Evolutionary conservation across 2,113 vertebrate genomes (phyloP), one percentile per base, ranked within the genome.

Genomic region (Propithecus coquereli): DNA sequence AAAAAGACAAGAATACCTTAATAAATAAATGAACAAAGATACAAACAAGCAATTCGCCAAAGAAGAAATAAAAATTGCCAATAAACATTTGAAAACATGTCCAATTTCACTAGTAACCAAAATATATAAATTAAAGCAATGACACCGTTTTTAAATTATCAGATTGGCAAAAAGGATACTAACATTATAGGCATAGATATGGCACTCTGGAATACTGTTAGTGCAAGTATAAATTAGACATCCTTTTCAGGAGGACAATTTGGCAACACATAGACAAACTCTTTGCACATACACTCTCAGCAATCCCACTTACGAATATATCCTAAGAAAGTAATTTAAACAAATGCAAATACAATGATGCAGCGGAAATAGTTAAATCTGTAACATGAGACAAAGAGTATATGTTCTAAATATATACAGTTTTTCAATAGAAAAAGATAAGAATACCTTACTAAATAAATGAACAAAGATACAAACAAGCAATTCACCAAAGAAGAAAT

Each of bases 241-340:
- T 16, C 25, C 65, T 94, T 95, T 37, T 80, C 91, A 93, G 71
- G n/a, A 85, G 17, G 63, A 14, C 52, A 89, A 47, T 12, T 12
- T 82, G 95, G 66, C 68, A 88, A 65, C 52, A 68, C 0, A 43
- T 8, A 25, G 47, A 27, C 92, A 79, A 91, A 87, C 17, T 71
- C 79, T 82, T 79, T 47, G 73, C 11, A 63, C n/a, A 59, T 9
- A 37, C 7, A 74, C 73, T 71, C 37, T 79, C n/a, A 76, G 68
- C 61, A 91, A 83, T 87, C 93, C 47, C 23, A 86, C 50, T 20
- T 50, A 73, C n/a, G 27, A 94, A 87, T 68, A 92, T n/a, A 90
- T 66, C 88, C 50, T 61, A 57, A 95, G 77, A 87, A 94, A 97
- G 87, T 82, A 91, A 89, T 34, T 61, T 61, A 65, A 52, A 59